These are phyloP conservation scores for Anisognathus igniventris DNA, from an alignment of 2,797 vertebrate genomes.

Conservation along the genomic window DNA sequence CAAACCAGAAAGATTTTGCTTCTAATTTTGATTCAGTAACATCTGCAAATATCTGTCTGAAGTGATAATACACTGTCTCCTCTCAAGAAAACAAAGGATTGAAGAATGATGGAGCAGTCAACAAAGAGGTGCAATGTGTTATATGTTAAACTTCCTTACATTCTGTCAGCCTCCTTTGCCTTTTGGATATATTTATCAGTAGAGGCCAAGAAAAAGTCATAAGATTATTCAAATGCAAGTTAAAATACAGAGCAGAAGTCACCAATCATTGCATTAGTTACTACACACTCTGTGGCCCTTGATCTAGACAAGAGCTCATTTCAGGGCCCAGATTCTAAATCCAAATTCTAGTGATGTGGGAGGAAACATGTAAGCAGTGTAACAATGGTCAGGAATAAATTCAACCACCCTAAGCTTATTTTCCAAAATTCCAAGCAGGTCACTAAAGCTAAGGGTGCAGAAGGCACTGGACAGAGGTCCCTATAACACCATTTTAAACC, in stretches of 20 bases:
- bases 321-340: not conserved
- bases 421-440: not conserved
- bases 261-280: rapidly evolving
- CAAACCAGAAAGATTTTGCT: not conserved
- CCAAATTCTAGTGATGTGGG: not conserved
- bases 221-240: not conserved
- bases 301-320: not conserved
- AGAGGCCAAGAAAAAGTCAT: not conserved
- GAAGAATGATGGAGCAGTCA: not conserved
- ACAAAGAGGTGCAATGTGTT: not conserved
- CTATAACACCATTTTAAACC: not conserved
- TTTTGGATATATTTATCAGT: not conserved
- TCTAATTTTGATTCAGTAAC: not conserved
- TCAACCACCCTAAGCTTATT: not conserved
- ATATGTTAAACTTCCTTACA: not conserved
- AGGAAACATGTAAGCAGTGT: not conserved
- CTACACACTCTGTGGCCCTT: not conserved
- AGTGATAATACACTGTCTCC: not conserved
- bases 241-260: not conserved
- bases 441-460: not conserved
- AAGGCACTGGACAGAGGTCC: not conserved
- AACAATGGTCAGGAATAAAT: not conserved
- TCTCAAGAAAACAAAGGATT: not conserved
- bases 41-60: not conserved
- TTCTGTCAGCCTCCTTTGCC: not conserved